phyloP scores from a whole-genome alignment of 2,797 vertebrate genomes.

The Falco berigora region DNA sequence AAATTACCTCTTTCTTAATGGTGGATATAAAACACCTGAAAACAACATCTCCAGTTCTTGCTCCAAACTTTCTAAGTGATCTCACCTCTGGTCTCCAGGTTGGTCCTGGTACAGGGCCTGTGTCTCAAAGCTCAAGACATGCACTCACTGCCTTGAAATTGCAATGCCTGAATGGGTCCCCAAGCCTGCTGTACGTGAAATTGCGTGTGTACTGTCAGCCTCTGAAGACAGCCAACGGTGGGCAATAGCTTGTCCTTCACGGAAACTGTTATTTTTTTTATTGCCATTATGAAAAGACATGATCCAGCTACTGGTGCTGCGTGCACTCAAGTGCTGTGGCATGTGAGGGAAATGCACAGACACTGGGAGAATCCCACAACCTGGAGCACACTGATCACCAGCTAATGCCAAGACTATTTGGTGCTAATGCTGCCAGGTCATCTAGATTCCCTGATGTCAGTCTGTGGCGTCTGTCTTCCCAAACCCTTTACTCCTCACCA shows the following conservation, averaged over 20 bases:
- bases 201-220: neutral
- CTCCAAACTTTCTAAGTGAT: neutral
- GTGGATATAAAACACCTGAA: neutral
- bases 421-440: neutral
- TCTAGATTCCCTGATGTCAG: neutral
- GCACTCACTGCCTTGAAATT: neutral
- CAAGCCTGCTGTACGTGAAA: neutral
- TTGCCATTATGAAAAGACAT: neutral
- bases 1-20: neutral
- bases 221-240: neutral
- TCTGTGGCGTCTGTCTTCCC: neutral
- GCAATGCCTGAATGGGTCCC: neutral
- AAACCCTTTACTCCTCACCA: neutral
- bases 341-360: fast-evolving
- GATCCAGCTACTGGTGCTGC: neutral
- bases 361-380: neutral
- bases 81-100: neutral
- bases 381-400: neutral
- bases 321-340: neutral
- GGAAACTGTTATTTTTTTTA: neutral
- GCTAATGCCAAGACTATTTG: neutral
- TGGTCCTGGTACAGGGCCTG: neutral
- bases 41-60: neutral
- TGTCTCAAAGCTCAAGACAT: neutral
- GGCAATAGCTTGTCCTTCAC: neutral